Percentiles rank a stretch among this genome's conserved stretches.
phyloP scores from a whole-genome alignment of 37 sponge, comb jelly and placozoan species.

The Oopsacas minuta region DNA sequence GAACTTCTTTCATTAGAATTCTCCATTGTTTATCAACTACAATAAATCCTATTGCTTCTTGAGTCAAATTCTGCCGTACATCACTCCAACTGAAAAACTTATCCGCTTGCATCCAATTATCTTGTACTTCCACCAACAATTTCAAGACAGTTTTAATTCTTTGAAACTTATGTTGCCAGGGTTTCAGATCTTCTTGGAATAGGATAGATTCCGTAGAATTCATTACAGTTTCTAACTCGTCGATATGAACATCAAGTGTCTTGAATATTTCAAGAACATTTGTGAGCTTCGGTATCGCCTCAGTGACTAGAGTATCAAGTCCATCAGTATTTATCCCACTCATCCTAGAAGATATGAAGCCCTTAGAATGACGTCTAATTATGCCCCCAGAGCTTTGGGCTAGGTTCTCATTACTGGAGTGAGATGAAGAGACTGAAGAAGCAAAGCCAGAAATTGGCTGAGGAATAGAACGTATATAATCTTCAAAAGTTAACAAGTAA shows the following conservation, averaged over 20 bases:
- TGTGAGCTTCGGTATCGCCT: neutral
- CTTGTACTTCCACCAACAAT: neutral
- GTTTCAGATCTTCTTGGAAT: neutral
- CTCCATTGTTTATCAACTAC: conserved; percentile 14
- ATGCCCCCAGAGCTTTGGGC: neutral
- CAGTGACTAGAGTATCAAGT: neutral
- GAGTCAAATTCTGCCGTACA: neutral
- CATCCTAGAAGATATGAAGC: neutral
- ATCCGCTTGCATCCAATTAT: conserved; percentile 10
- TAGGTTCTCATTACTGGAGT: neutral
- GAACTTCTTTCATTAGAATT: neutral
- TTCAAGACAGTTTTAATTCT: neutral
- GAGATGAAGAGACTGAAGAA: neutral
- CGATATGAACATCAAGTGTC: neutral
- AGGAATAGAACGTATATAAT: neutral
- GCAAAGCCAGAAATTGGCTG: neutral
- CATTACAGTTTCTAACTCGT: neutral
- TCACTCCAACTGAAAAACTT: conserved; percentile 13
- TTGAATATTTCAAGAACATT: neutral
- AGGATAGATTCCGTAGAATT: neutral
- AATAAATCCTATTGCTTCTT: conserved; percentile 4
- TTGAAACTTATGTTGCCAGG: neutral
- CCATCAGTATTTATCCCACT: neutral
- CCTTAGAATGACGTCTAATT: neutral
- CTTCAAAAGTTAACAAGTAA: neutral